A percentile compares a stretch with the other conserved stretches of the same genome.
These are phyloP conservation scores for Clivina fossor DNA, from an alignment of 2,888 invertebrate species.

Conservation along the genomic window DNA sequence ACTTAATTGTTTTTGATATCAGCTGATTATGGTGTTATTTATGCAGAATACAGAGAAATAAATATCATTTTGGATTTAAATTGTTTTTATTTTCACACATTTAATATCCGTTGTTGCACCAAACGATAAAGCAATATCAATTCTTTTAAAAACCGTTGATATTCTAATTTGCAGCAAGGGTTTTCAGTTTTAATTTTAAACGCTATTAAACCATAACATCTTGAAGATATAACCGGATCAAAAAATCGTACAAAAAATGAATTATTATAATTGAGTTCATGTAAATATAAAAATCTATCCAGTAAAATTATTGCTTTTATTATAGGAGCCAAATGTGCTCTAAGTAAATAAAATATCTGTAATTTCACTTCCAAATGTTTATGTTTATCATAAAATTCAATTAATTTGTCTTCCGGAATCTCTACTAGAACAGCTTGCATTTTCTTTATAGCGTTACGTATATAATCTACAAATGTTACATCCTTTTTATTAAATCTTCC, in stretches of 20 bases:
- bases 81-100: too few relatives aligned
- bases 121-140: too few relatives aligned
- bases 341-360: constrained; percentile 74
- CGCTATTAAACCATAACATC: constrained; percentile 76
- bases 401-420: constrained; percentile 53
- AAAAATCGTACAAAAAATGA: constrained; percentile 75
- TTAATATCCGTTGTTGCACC: too few relatives aligned
- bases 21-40: too few relatives aligned
- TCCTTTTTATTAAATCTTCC: constrained; percentile 57
- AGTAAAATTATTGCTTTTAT: constrained; percentile 80
- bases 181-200: constrained; percentile 53
- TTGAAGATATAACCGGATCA: constrained; percentile 80
- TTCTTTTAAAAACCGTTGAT: too few relatives aligned
- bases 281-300: constrained; percentile 77
- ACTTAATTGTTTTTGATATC: too few relatives aligned
- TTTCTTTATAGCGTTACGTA: constrained; percentile 65
- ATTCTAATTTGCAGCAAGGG: too few relatives aligned
- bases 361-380: constrained; percentile 60
- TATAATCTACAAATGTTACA: constrained; percentile 68
- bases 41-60: too few relatives aligned
- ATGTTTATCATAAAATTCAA: constrained; percentile 51
- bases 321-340: constrained; percentile 75
- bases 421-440: constrained; percentile 59
- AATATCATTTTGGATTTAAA: too few relatives aligned
- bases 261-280: constrained; percentile 62